Base-by-base conservation (phyloP, 2,113 vertebrate species). In the Xenopus tropicalis region DNA sequence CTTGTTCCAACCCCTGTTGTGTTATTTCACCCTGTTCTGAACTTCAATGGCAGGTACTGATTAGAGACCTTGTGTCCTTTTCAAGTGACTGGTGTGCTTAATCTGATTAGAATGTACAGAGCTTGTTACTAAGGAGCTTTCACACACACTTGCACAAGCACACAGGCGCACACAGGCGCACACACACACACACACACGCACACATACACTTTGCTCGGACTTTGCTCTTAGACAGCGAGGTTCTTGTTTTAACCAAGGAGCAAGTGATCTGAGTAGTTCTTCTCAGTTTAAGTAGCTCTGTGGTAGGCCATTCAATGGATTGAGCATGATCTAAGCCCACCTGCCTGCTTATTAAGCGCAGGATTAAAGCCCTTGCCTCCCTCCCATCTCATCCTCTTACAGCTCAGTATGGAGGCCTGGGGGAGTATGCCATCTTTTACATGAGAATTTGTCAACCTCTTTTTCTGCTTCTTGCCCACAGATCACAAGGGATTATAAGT, bases 91-190 rank as follows among this genome's bases (percentile, higher is more conserved):
- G 89, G 88, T 86, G 83, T 83, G 86, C 92, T 96, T 98, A 98
- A 99, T 99, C 95, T 98, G 95, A 98, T 98, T 97, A 98, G 91
- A 95, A 91, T 93, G 83, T 96, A 91, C 89, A 90, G 88, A 89
- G 77, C 89, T 92, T 91, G 83, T 88, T 84, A 81, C 83, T 82
- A 83, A 79, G 73, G 73, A 81, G 79, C 82, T 74, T 83, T 79
- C 88, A 87, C 19, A 1, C 69, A 0, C 85, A 54, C 52, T 54
- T 54, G 52, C 56, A 79, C 29, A 52, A 90, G 91, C 84, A 88
- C 70, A 80, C 88, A 86, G 85, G 85, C 81, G 11, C 22, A 44
- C 69, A 46, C 51, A 59, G 23, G 71, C 73, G 74, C 67, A 66
- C 74, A 77, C 68, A 21, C 44, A 76, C 21, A 58, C 42, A 57